Base-by-base conservation (phyloP, 1,140 invertebrate genomes). In the Carcinoscorpius rotundicauda region DNA sequence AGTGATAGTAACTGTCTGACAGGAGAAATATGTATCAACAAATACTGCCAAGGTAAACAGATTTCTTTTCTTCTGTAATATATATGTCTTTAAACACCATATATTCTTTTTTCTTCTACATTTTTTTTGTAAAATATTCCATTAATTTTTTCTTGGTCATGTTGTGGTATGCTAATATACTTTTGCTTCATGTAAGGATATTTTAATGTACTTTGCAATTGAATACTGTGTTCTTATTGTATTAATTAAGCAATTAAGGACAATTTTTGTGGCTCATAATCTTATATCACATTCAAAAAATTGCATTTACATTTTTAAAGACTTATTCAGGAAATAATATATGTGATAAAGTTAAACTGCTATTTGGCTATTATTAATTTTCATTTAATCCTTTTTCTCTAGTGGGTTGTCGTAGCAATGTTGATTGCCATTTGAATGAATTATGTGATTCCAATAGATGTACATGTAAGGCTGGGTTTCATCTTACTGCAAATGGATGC, bases 1-100 rank as follows among this genome's bases (percentile, higher is more conserved):
- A 84, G 86, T 4, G 91, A 91, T 73, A 87, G 86, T 70, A 94
- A 93, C 72, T 95, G 92, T 70, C 78, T 91, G 65, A 85, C 86
- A 5, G 91, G 91, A 62, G 90, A 94, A 81, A 84, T 93, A 57
- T 94, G 92, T 71, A 83, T 84, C n/a, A 84, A 87, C 69, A 88
- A 90, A 52, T 81, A 84, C 48, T 95, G 91, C 72, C 83, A 86
- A 73, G 70, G 68, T 70, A 70, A 58, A 51, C 9, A 50, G 2
- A 52, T 67, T 57, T 58, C 10, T 51, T 10, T 6, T 51, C 58
- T 9, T 58, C 8, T 53, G 6, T 3, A 4, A 52, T 29, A 29
- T 29, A 29, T 29, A 60, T 50, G 4, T 29, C 61, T 60, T 3
- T 5, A n/a, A 29, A 60, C n/a, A 48, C n/a, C n/a, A 29, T 59